Evolutionary conservation across 1,140 invertebrate genomes (phyloP).

Genomic region (Eurosta solidaginis): DNA sequence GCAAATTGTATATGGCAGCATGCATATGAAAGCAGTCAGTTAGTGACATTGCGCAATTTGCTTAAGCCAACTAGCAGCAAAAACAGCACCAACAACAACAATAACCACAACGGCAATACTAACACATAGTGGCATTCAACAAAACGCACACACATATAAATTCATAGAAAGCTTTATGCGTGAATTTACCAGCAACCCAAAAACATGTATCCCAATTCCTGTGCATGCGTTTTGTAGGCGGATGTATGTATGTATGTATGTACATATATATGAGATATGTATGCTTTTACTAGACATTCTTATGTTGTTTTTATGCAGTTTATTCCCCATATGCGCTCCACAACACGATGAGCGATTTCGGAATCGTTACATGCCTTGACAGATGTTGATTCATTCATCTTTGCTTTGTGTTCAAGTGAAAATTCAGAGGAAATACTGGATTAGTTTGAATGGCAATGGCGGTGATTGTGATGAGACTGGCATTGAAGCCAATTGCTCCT

Average conservation of each 20-base stretch:
- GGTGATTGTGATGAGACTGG: conserved; percentile 17
- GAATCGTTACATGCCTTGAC: conserved; percentile 9
- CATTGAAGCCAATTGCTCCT: conserved; percentile 7
- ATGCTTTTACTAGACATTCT: too few relatives aligned
- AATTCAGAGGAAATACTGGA: conserved; percentile 28
- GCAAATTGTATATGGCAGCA: background rate
- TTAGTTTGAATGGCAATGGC: conserved; percentile 10
- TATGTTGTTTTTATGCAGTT: too few relatives aligned
- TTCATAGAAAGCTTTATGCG: background rate
- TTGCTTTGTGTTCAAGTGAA: conserved; percentile 22
- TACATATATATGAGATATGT: background rate
- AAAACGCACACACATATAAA: background rate
- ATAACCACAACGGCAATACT: background rate
- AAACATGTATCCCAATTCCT: background rate
- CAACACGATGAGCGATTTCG: background rate
- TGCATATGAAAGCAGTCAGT: conserved; percentile 17
- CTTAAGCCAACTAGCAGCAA: background rate
- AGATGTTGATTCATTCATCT: conserved; percentile 20
- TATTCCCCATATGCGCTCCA: too few relatives aligned
- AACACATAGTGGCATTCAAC: conserved; percentile 3
- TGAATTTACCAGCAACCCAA: background rate
- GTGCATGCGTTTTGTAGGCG: background rate
- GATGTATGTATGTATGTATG: background rate
- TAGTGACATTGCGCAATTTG: conserved; percentile 5
- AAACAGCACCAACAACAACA: background rate